Conservation (phyloP, 2,113 vertebrate genomes). For the Circaetus gallicus region DNA sequence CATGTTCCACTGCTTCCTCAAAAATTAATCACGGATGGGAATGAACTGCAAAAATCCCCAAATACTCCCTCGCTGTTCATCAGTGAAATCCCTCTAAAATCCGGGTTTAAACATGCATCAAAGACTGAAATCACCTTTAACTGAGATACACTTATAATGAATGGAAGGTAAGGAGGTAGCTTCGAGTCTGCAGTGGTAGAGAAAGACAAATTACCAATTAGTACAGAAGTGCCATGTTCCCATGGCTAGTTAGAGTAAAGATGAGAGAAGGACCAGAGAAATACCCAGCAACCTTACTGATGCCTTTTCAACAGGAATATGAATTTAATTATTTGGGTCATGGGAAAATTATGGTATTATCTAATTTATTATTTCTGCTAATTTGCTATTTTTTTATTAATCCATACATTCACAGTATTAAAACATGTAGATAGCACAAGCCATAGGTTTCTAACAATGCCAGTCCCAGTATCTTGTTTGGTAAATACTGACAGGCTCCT, state of each 20-base stretch:
- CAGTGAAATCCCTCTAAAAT: neutral
- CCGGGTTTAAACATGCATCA: neutral
- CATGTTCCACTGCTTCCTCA: neutral
- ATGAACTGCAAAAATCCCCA: neutral
- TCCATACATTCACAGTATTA: neutral
- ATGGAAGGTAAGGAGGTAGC: neutral
- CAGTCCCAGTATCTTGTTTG: neutral
- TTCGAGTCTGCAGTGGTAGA: neutral
- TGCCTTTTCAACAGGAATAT: neutral
- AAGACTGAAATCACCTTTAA: neutral
- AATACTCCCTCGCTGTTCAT: neutral
- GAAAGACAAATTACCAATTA: neutral
- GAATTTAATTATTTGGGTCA: neutral
- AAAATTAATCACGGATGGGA: neutral
- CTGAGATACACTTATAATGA: accelerated
- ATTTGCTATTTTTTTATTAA: neutral
- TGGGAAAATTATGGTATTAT: neutral
- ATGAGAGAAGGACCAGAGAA: neutral
- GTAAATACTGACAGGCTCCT: neutral
- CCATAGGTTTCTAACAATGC: accelerated
- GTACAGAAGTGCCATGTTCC: neutral
- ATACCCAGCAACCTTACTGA: neutral
- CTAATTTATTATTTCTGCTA: neutral
- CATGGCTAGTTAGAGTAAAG: neutral
- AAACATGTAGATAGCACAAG: accelerated